phyloP scores from a whole-genome alignment of 2,797 vertebrate species.

The Gambelia wislizenii region DNA sequence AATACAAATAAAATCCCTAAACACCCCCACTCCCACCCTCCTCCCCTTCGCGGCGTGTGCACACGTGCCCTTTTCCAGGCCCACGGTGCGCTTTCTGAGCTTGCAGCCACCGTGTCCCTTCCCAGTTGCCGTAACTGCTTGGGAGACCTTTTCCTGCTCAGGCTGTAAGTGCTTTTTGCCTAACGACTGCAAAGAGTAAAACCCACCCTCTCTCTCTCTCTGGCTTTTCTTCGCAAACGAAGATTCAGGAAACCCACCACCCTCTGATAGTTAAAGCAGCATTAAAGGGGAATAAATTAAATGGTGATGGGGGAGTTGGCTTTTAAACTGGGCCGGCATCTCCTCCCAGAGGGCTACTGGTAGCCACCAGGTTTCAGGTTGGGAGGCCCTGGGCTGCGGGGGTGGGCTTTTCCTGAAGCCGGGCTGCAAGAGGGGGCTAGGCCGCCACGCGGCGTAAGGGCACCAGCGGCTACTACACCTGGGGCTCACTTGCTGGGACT shows the following conservation, averaged over 20 bases:
- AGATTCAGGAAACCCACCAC: no score
- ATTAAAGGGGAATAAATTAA: constrained; percentile 19
- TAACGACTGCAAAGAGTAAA: constrained; percentile 42
- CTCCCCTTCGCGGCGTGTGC: no score
- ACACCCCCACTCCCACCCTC: no score
- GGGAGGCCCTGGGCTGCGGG: background rate
- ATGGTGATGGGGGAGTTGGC: background rate
- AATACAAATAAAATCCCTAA: no score
- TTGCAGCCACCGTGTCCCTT: background rate
- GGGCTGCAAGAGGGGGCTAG: background rate
- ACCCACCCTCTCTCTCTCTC: background rate
- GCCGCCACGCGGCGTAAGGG: background rate
- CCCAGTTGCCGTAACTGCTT: constrained; percentile 26
- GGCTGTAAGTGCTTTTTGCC: constrained; percentile 28
- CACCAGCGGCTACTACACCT: no score
- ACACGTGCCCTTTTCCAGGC: background rate
- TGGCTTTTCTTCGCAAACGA: no score
- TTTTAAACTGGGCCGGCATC: background rate
- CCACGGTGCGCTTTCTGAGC: background rate
- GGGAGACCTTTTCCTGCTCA: constrained; percentile 16
- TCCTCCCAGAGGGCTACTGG: background rate
- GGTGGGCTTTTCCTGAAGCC: background rate
- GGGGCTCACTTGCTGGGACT: no score
- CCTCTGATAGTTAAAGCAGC: constrained; percentile 15
- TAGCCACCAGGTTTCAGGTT: background rate